phyloP scores from a whole-genome alignment of 1,140 invertebrate genomes.

The Musca vetustissima region DNA sequence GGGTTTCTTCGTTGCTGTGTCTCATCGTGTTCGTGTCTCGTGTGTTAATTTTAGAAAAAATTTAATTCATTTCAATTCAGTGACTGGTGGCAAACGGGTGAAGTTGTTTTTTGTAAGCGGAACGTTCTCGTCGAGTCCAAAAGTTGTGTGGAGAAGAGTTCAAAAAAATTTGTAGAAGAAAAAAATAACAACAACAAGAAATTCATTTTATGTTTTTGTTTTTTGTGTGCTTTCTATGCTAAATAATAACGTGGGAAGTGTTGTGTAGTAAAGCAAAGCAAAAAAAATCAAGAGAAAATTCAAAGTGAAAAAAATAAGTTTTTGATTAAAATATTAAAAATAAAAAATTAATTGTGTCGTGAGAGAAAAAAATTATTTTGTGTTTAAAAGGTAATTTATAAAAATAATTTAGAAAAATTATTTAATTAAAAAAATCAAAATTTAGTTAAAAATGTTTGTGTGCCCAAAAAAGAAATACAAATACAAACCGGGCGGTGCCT shows the following conservation, averaged over 20 bases:
- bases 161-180: background rate
- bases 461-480: background rate
- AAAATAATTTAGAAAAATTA: background rate
- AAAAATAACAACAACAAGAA: background rate
- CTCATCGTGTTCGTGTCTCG: slow-evolving; percentile 17
- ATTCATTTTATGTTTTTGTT: background rate
- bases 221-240: background rate
- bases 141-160: background rate
- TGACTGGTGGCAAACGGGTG: slow-evolving; percentile 37
- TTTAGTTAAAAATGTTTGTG: background rate
- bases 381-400: background rate
- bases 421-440: background rate
- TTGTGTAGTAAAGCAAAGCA: background rate
- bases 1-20: background rate
- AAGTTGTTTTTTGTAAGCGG: slow-evolving; percentile 8
- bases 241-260: slow-evolving; percentile 12
- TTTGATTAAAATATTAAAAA: too few species aligned
- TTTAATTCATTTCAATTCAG: slow-evolving; percentile 53
- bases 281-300: background rate
- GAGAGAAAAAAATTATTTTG: slow-evolving; percentile 7
- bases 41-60: slow-evolving; percentile 33
- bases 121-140: background rate
- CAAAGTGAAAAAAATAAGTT: background rate
- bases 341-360: too few species aligned
- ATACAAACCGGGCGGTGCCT: slow-evolving; percentile 19